These are phyloP conservation scores for Lordiphosa clarofinis DNA, from an alignment of 1,140 invertebrate species.

Conservation along the genomic window DNA sequence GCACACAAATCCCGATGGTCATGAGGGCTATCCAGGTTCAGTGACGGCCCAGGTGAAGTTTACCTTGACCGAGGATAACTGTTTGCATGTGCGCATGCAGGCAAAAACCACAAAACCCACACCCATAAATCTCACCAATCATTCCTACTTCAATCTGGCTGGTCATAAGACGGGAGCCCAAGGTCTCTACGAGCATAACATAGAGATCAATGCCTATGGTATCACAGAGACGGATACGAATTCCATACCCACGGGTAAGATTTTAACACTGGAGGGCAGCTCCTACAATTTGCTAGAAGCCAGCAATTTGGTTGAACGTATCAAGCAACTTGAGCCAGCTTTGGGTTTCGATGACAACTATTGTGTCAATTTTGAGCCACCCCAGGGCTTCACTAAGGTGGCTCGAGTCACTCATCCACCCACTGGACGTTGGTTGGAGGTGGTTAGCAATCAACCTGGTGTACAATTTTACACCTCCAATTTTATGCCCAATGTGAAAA, in stretches of 20 bases:
- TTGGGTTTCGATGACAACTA: constrained; percentile 91
- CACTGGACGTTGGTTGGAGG: constrained; percentile 87
- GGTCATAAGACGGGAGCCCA: constrained; percentile 84
- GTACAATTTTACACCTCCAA: constrained; percentile 95
- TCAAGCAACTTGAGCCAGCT: constrained; percentile 77
- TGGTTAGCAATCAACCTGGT: constrained; percentile 92
- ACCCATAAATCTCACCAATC: constrained; percentile 94
- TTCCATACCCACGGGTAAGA: constrained; percentile 90
- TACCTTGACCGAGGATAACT: constrained; percentile 86
- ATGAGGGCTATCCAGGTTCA: constrained; percentile 93
- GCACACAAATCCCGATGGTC: constrained; percentile 87
- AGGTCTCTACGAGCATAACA: constrained; percentile 86
- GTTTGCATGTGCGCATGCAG: constrained; percentile 86
- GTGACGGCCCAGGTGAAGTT: constrained; percentile 86
- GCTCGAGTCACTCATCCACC: constrained; percentile 83
- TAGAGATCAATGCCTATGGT: constrained; percentile 87
- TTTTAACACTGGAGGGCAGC: constrained; percentile 84
- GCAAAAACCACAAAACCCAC: constrained; percentile 89
- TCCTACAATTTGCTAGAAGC: constrained; percentile 86
- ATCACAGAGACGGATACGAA: constrained; percentile 87
- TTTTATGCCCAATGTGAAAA: constrained; percentile 83
- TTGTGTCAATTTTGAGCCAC: constrained; percentile 81
- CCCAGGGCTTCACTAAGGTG: constrained; percentile 37
- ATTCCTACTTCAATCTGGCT: constrained; percentile 96
- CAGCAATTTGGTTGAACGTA: constrained; percentile 80